phyloP scores from a whole-genome alignment of 1,140 invertebrate species.

The Bemisia tabaci region DNA sequence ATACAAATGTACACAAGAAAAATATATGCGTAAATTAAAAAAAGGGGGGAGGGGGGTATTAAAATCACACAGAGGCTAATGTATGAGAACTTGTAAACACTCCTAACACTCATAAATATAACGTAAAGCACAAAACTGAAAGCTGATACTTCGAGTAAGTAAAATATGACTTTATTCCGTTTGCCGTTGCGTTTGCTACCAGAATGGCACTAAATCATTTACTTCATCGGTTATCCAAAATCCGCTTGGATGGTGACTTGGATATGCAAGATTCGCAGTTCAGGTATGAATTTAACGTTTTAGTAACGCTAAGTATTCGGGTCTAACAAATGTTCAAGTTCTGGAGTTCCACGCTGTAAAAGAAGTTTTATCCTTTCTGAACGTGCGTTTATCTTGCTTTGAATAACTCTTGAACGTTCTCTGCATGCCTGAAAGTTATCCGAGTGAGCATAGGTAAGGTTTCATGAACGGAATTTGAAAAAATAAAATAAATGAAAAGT shows the following conservation, averaged over 20 bases:
- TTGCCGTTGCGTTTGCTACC: not conserved
- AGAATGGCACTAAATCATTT: not conserved
- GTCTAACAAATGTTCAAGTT: not conserved
- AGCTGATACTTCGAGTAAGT: not conserved
- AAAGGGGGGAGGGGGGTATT: not conserved
- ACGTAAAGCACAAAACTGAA: not conserved
- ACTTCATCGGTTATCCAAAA: not conserved
- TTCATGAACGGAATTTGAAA: not conserved
- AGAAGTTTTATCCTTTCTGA: slow-evolving; percentile 76
- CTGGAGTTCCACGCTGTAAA: slow-evolving; percentile 67
- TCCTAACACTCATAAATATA: not conserved
- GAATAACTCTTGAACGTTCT: slow-evolving; percentile 68
- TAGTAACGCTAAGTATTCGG: not conserved
- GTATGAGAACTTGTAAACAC: not conserved
- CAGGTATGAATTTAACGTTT: not conserved
- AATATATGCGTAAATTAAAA: not conserved
- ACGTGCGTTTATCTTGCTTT: slow-evolving; percentile 73
- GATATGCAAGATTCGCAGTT: not conserved
- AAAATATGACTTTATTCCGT: not conserved
- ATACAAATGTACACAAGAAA: not conserved
- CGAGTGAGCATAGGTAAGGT: not conserved
- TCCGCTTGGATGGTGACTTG: not conserved
- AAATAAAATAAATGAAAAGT: slow-evolving; percentile 6
- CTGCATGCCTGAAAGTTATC: slow-evolving; percentile 49
- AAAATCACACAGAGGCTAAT: not conserved